Percentiles rank a stretch among this genome's conserved stretches.
Evolutionary conservation across 2,113 vertebrate genomes (phyloP).

Genomic region (Cisticola juncidis): DNA sequence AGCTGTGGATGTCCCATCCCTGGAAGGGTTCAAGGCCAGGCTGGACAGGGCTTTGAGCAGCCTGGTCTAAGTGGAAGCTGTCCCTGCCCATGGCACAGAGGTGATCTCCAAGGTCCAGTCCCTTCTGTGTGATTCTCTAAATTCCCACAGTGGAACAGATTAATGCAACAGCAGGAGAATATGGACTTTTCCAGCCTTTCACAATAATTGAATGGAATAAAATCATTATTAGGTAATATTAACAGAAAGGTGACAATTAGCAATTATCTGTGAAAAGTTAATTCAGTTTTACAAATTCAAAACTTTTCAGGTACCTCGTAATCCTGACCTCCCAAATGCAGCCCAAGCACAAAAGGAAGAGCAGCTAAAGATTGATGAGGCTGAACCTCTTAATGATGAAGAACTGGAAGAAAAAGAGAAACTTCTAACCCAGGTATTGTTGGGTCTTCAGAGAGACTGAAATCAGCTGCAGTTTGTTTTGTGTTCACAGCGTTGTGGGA

Average conservation of each 20-base stretch:
- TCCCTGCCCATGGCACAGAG: background rate
- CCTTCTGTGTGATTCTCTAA: background rate
- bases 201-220: background rate
- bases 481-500: rapidly evolving
- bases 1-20: background rate
- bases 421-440: conserved; percentile 90
- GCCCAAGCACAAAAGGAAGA: conserved; percentile 94
- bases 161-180: background rate
- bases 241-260: background rate
- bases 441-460: background rate
- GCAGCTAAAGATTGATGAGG: conserved; percentile 95
- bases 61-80: background rate
- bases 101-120: background rate
- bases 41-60: background rate
- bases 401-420: conserved; percentile 98
- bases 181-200: background rate
- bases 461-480: background rate
- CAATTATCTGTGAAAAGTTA: background rate
- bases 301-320: conserved; percentile 88
- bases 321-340: conserved; percentile 93
- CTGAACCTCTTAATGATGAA: conserved; percentile 93
- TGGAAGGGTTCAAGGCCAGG: background rate
- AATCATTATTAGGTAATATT: background rate
- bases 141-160: background rate
- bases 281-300: background rate